Percentiles rank a stretch among this genome's conserved stretches.
Conservation (phyloP, 1,140 invertebrate species). For the Drosophila auraria region DNA sequence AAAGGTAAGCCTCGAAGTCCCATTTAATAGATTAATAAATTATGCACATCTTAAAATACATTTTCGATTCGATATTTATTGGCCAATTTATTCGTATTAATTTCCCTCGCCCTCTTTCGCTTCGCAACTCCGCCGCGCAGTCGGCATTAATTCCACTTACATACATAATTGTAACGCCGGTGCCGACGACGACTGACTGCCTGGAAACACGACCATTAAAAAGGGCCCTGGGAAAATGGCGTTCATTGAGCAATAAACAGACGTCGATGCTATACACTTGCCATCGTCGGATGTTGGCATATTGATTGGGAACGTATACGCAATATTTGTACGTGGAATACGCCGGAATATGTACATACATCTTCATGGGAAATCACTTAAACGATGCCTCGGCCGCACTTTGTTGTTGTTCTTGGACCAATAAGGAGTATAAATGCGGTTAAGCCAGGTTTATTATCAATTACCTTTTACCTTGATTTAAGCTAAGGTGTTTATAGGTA, state of each 20-base stretch:
- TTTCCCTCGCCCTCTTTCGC: conserved; percentile 28
- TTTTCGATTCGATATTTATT: conserved; percentile 50
- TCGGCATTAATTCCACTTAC: conserved; percentile 50
- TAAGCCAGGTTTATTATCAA: background rate
- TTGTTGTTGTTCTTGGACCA: conserved; percentile 10
- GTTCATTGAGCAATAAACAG: conserved; percentile 47
- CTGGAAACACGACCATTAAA: conserved; percentile 36
- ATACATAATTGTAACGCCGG: conserved; percentile 45
- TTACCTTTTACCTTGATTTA: background rate
- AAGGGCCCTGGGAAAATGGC: conserved; percentile 30
- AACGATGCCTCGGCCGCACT: conserved; percentile 8
- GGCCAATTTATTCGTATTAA: conserved; percentile 52
- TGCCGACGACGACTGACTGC: conserved; percentile 8
- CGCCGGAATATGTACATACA: conserved; percentile 4
- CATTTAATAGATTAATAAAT: conserved; percentile 56
- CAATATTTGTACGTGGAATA: conserved; percentile 33
- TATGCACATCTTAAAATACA: conserved; percentile 51
- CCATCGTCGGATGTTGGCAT: conserved; percentile 11
- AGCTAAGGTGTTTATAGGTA: background rate
- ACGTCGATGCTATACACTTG: conserved; percentile 21
- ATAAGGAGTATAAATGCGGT: conserved; percentile 8
- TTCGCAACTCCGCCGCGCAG: conserved; percentile 6
- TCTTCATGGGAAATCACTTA: conserved; percentile 42
- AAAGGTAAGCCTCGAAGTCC: conserved; percentile 29
- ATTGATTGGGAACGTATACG: conserved; percentile 18